Evolutionary conservation across 2,113 vertebrate species (phyloP).

Genomic region (Climacteris rufus): DNA sequence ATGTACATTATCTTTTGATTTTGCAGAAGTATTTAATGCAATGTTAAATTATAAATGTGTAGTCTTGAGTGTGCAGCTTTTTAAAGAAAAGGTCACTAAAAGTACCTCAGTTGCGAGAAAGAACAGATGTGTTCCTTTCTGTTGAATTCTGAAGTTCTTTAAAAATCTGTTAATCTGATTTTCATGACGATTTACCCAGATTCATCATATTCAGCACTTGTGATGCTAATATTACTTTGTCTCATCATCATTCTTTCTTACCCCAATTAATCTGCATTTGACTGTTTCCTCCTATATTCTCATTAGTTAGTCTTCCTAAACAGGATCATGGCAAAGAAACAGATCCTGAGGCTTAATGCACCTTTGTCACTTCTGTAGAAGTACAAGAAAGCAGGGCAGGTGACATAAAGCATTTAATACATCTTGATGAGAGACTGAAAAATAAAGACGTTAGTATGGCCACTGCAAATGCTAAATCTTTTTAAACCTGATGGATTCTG

Average conservation of each 20-base stretch:
- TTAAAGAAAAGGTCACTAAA: background rate
- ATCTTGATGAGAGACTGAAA: background rate
- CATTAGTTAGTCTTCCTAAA: background rate
- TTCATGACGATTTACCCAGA: background rate
- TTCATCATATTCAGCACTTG: background rate
- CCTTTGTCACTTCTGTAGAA: background rate
- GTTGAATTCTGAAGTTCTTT: background rate
- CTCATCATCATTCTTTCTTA: background rate
- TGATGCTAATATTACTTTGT: background rate
- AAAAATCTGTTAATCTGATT: background rate
- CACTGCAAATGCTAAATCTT: background rate
- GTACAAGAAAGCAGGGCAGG: background rate
- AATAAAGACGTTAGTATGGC: background rate
- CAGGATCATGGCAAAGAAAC: background rate
- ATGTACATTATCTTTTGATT: background rate
- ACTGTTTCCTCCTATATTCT: background rate
- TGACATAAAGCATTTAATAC: background rate
- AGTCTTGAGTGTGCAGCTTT: background rate
- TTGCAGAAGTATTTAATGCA: background rate
- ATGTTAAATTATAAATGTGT: constrained; percentile 6
- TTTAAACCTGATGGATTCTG: background rate
- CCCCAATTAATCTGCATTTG: background rate
- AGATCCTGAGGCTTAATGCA: background rate
- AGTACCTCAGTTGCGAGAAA: background rate
- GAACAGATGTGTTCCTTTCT: background rate